phyloP scores from a whole-genome alignment of 1,140 invertebrate species.

The Sipha flava region DNA sequence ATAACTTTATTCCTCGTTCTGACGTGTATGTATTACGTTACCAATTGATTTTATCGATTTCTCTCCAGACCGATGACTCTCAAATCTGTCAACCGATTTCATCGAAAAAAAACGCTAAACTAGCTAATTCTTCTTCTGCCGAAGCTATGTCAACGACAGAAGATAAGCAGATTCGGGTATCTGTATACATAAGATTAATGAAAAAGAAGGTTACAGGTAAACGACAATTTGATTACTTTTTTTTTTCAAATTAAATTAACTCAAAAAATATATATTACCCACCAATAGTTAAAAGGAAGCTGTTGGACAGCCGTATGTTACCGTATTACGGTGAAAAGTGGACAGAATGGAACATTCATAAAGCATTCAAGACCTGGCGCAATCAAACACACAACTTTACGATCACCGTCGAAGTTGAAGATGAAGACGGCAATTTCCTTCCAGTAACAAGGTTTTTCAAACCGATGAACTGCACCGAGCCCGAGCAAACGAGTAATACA shows the following conservation, averaged over 20 bases:
- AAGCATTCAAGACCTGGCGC: slow-evolving; percentile 42
- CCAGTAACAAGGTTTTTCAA: slow-evolving; percentile 50
- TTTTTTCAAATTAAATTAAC: not conserved
- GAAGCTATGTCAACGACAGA: not conserved
- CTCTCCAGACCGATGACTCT: not conserved
- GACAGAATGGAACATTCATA: slow-evolving; percentile 44
- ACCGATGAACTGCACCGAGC: slow-evolving; percentile 41
- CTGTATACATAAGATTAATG: not conserved
- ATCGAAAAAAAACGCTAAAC: not conserved
- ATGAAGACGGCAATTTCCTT: slow-evolving; percentile 51
- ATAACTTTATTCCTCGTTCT: not conserved
- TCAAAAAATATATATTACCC: not conserved
- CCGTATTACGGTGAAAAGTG: slow-evolving; percentile 43
- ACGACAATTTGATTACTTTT: not conserved
- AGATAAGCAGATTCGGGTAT: slow-evolving; percentile 9
- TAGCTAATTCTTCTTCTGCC: not conserved
- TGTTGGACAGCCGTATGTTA: slow-evolving; percentile 50
- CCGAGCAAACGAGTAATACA: slow-evolving; percentile 38
- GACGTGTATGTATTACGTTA: too few species aligned
- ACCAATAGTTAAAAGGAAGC: slow-evolving; percentile 47
- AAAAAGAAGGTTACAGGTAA: not conserved
- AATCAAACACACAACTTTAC: slow-evolving; percentile 49
- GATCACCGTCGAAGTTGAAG: slow-evolving; percentile 53
- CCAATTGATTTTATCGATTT: not conserved
- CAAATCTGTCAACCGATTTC: not conserved